These are phyloP conservation scores for Pemphredon lugubris DNA, from an alignment of 2,888 invertebrate species.

Conservation along the genomic window DNA sequence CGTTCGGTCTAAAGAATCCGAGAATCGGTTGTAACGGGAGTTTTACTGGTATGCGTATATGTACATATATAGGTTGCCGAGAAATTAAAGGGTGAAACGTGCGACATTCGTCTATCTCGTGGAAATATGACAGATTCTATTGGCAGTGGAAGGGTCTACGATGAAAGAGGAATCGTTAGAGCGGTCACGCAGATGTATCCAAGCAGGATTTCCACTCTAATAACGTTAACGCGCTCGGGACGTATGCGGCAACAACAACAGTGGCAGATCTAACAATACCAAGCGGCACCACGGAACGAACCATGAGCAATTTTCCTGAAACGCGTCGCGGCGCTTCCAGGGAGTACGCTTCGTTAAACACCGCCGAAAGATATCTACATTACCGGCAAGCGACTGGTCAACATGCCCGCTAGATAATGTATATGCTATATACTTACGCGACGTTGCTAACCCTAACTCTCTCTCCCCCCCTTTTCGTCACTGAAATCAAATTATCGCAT, in stretches of 20 bases:
- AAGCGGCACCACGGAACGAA: not conserved
- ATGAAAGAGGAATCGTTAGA: slow-evolving; percentile 37
- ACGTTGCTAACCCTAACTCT: too few relatives aligned
- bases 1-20: too few relatives aligned
- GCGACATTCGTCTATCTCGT: not conserved
- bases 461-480: too few relatives aligned
- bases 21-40: too few relatives aligned
- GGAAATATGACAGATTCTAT: too few relatives aligned
- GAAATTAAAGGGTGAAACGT: too few relatives aligned
- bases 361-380: slow-evolving; percentile 30
- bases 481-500: too few relatives aligned
- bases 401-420: slow-evolving; percentile 11
- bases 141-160: too few relatives aligned
- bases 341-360: slow-evolving; percentile 13
- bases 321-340: slow-evolving; percentile 18
- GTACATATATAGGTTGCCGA: too few relatives aligned
- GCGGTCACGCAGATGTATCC: slow-evolving; percentile 40
- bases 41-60: too few relatives aligned
- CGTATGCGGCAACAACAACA: slow-evolving; percentile 28
- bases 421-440: too few relatives aligned
- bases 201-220: slow-evolving; percentile 67
- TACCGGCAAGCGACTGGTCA: slow-evolving; percentile 36
- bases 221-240: slow-evolving; percentile 56
- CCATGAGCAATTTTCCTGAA: slow-evolving; percentile 40
- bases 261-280: slow-evolving; percentile 43